phyloP scores from a whole-genome alignment of 2,797 vertebrate genomes.

The Tragopan temminckii region DNA sequence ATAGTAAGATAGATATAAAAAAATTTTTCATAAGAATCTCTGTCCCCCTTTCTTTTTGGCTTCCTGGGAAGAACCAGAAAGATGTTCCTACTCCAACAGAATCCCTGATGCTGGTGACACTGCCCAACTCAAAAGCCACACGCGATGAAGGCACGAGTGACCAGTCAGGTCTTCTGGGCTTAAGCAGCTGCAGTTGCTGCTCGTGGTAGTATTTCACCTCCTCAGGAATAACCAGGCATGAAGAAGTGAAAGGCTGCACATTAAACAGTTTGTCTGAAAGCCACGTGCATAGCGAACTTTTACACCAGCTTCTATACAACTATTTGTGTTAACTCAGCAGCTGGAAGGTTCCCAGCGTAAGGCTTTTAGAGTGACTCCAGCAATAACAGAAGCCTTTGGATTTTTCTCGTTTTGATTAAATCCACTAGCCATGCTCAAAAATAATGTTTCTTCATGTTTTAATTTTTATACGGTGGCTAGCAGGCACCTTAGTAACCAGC shows the following conservation, averaged over 20 bases:
- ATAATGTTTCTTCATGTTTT: constrained; percentile 84
- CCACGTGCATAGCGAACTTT: constrained; percentile 76
- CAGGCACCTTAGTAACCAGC: constrained; percentile 87
- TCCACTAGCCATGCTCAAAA: constrained; percentile 88
- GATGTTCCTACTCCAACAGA: constrained; percentile 73
- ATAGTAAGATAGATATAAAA: constrained; percentile 81
- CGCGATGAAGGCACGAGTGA: constrained; percentile 76
- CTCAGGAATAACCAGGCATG: constrained; percentile 75
- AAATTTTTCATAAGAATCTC: constrained; percentile 79
- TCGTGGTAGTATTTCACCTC: constrained; percentile 71
- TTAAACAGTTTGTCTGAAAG: constrained; percentile 78
- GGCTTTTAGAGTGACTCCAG: constrained; percentile 86
- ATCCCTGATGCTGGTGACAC: constrained; percentile 79
- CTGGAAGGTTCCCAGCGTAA: constrained; percentile 83
- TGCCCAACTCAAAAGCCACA: constrained; percentile 79
- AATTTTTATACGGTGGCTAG: constrained; percentile 86
- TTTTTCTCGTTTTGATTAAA: constrained; percentile 81
- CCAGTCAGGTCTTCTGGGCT: constrained; percentile 76
- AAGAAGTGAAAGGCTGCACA: constrained; percentile 83
- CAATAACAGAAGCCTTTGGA: constrained; percentile 81
- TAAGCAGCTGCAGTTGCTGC: constrained; percentile 64
- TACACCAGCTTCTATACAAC: constrained; percentile 79
- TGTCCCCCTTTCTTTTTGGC: constrained; percentile 75
- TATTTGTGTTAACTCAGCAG: constrained; percentile 75
- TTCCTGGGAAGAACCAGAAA: constrained; percentile 75